Evolutionary conservation across 2,113 vertebrate species (phyloP), one percentile per base, ranked within the genome.

Genomic region (Limanda limanda): DNA sequence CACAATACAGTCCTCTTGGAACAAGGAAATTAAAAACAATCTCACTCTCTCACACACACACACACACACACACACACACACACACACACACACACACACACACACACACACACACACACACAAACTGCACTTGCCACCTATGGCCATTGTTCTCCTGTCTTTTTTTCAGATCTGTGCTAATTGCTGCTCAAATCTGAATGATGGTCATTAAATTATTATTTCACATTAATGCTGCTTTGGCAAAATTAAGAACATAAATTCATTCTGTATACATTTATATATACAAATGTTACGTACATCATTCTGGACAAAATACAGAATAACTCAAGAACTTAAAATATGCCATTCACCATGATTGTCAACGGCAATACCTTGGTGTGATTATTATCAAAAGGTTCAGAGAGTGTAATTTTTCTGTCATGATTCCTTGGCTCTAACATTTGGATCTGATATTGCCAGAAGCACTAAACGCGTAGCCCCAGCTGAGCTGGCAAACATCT

Each of bases 401-500:
- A n/a, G 11, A 54, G 51, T 54, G 20, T 21, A 14, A 21, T 54
- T 13, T 48, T 35, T 70, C 54, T 55, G 15, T 42, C 23, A 20
- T 63, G 24, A 48, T 71, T 72, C 27, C 74, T 73, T 76, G 42
- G 10, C 18, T 71, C 37, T n/a, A 10, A 9, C 57, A 27, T 84
- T 56, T 76, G 45, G 37, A 71, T 68, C n/a, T 73, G 17, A 73
- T 61, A 78, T 47, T 62, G 51, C 68, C 35, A 55, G 37, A 67
- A 37, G 35, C 72, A 54, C 20, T 45, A 35, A 62, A 70, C n/a
- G 51, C 12, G 0, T 9, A 20, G 51, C 59, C 60, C 60, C 42
- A 66, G 68, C 65, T 64, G 60, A 79, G 61, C 61, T 68, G n/a
- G 48, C 64, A 81, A 79, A 84, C 79, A 84, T 84, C 68, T 87